Evolutionary conservation across 2,113 vertebrate species (phyloP).

Genomic region (Mirza zaza): DNA sequence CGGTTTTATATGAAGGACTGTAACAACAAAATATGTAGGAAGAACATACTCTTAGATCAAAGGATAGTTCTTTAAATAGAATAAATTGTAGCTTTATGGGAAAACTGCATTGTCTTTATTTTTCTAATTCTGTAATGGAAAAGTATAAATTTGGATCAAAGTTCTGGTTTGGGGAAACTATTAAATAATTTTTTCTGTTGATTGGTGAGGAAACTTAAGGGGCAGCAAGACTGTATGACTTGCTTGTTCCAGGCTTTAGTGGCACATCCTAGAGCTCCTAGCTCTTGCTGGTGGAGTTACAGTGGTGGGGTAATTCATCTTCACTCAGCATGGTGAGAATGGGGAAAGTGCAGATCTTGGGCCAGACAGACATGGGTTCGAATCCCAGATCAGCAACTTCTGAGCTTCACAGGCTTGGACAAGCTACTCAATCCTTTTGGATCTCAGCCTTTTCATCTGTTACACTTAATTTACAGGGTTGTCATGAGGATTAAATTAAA

Average conservation of each 20-base stretch:
- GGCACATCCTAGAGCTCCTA: neutral
- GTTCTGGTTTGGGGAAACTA: neutral
- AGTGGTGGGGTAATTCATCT: neutral
- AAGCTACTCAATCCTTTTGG: neutral
- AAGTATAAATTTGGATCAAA: neutral
- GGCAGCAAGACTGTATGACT: neutral
- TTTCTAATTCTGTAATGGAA: neutral
- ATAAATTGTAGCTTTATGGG: neutral
- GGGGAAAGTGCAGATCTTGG: neutral
- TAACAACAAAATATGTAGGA: neutral
- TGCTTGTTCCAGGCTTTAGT: neutral
- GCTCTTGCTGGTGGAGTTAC: neutral
- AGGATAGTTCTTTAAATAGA: neutral
- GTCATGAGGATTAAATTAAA: neutral
- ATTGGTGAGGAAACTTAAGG: neutral
- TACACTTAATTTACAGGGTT: neutral
- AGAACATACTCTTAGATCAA: neutral
- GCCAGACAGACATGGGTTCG: neutral
- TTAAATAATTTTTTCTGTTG: neutral
- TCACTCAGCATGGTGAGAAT: neutral
- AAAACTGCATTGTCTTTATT: neutral
- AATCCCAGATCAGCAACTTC: neutral
- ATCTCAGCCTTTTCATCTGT: neutral
- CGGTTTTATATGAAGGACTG: neutral
- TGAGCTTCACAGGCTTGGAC: neutral